Evolutionary conservation across 2,888 invertebrate species (phyloP).

Genomic region (Smittia aterrima): DNA sequence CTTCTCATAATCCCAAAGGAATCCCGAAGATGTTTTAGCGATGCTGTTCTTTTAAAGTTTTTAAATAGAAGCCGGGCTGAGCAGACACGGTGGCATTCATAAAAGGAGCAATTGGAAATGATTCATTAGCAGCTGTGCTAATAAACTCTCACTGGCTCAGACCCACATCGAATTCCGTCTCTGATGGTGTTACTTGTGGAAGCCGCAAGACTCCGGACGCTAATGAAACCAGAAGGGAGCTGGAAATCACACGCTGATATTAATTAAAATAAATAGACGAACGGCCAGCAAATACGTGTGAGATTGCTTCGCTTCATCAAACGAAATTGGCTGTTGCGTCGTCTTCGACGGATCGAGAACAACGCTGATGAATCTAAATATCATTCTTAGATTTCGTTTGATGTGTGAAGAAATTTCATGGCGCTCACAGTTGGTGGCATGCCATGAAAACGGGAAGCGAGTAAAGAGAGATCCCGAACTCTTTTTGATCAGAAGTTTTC

Average conservation of each 20-base stretch:
- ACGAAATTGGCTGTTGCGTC: not conserved
- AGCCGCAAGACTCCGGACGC: constrained; percentile 31
- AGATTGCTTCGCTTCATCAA: constrained; percentile 34
- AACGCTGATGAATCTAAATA: not conserved
- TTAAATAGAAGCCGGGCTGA: constrained; percentile 11
- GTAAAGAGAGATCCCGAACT: constrained; percentile 11
- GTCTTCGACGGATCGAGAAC: not conserved
- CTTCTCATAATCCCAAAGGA: not conserved
- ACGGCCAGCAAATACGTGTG: constrained; percentile 35
- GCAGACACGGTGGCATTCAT: constrained; percentile 40
- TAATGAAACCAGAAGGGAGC: constrained; percentile 32
- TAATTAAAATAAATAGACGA: constrained; percentile 32
- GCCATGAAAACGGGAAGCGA: not conserved
- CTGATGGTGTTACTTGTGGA: constrained; percentile 16
- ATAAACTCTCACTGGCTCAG: not conserved
- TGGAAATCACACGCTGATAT: constrained; percentile 41
- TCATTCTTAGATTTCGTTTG: constrained; percentile 14
- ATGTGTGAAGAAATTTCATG: constrained; percentile 34
- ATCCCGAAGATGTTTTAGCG: constrained; percentile 18
- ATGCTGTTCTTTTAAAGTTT: not conserved
- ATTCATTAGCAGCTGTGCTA: constrained; percentile 40
- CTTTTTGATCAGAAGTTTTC: constrained; percentile 1
- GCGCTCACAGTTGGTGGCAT: constrained; percentile 14
- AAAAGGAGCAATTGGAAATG: constrained; percentile 10
- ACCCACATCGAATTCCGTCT: constrained; percentile 5